These are phyloP conservation scores for Camptogramma bilineatum DNA, from an alignment of 2,888 invertebrate species.

Conservation along the genomic window DNA sequence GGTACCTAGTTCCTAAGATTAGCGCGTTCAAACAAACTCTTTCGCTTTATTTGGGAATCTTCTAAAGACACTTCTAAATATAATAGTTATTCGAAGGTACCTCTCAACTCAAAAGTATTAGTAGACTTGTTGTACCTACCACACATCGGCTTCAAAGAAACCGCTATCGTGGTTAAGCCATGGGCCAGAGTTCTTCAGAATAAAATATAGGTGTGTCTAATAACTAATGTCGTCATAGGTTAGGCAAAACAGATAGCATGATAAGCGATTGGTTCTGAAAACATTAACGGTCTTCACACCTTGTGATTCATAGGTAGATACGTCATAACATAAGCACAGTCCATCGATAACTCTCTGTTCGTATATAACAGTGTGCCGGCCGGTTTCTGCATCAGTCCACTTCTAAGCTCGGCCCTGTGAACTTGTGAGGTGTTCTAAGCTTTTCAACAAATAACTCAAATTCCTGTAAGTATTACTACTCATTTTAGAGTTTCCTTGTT, in stretches of 20 bases:
- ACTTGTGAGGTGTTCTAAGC: slow-evolving; percentile 27
- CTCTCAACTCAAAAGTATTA: neutral
- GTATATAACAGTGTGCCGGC: slow-evolving; percentile 33
- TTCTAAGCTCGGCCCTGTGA: slow-evolving; percentile 26
- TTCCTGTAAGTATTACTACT: slow-evolving; percentile 21
- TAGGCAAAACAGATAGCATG: slow-evolving; percentile 5
- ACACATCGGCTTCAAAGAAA: slow-evolving; percentile 22
- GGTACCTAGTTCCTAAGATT: too few relatives aligned
- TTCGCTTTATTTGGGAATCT: too few relatives aligned
- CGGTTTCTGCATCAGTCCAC: slow-evolving; percentile 36
- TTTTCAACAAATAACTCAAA: slow-evolving; percentile 7
- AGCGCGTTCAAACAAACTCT: too few relatives aligned
- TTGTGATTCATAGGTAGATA: slow-evolving; percentile 34
- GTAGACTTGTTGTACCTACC: neutral
- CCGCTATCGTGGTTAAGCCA: slow-evolving; percentile 25
- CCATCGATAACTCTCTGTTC: slow-evolving; percentile 33
- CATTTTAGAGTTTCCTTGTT: neutral
- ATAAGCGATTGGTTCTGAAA: slow-evolving; percentile 34
- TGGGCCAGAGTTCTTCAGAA: slow-evolving; percentile 16
- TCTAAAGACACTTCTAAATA: too few relatives aligned
- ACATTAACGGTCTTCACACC: slow-evolving; percentile 25
- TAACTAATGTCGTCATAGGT: slow-evolving; percentile 24
- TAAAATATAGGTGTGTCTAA: slow-evolving; percentile 33
- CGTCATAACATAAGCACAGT: slow-evolving; percentile 31
- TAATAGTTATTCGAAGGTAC: too few relatives aligned